A percentile compares a stretch with the other conserved stretches of the same genome.
Evolutionary conservation across 1,140 invertebrate genomes (phyloP).

Genomic region (Bombus sibiricus): DNA sequence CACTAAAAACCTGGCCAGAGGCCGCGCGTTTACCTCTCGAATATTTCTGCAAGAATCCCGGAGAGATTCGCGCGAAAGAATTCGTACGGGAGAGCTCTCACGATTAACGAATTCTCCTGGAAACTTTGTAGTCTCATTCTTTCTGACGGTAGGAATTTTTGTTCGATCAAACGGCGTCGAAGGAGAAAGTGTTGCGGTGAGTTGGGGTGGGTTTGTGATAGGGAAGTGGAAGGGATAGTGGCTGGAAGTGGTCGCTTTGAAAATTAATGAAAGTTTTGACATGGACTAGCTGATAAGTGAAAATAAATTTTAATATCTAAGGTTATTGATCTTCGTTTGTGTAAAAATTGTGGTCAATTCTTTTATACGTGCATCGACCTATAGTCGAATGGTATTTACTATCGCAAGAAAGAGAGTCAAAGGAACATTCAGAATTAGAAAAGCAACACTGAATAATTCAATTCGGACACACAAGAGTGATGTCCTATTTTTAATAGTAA

Average conservation of each 20-base stretch:
- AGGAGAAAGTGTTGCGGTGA: background rate
- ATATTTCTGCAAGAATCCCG: slow-evolving; percentile 15
- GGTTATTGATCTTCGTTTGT: background rate
- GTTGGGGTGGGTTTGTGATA: background rate
- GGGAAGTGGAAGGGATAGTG: too few relatives aligned
- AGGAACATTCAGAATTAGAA: background rate
- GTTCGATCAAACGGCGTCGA: background rate
- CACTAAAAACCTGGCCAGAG: too few relatives aligned
- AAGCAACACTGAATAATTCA: background rate
- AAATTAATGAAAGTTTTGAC: background rate
- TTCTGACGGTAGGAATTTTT: background rate
- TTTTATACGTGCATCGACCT: background rate
- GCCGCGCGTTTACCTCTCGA: background rate
- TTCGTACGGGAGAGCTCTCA: background rate
- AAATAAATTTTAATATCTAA: too few relatives aligned
- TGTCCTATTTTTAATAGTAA: background rate
- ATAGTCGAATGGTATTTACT: background rate
- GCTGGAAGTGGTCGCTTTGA: background rate
- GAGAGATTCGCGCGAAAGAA: slow-evolving; percentile 8
- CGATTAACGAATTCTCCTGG: slow-evolving; percentile 10
- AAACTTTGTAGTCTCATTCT: slow-evolving; percentile 5
- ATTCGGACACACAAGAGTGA: background rate
- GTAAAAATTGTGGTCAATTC: background rate
- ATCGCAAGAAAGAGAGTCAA: background rate
- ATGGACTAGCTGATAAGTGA: too few relatives aligned